Evolutionary conservation across 2,113 vertebrate genomes (phyloP).

Genomic region (Rhadina sibilatrix): DNA sequence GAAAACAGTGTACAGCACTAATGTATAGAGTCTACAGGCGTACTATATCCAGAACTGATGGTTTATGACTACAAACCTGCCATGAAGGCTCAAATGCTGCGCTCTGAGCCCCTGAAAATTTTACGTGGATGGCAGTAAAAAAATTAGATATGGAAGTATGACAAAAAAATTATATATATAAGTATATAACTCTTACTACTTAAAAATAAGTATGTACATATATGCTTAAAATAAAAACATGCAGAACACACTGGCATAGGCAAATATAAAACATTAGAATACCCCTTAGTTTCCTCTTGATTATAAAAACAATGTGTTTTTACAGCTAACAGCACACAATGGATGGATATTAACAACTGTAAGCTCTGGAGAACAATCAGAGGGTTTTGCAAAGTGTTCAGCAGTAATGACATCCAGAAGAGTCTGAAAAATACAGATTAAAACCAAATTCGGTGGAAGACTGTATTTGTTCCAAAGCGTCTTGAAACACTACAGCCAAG

Average conservation of each 20-base stretch:
- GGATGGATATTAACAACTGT: constrained; percentile 21
- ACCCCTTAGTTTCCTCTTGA: not conserved
- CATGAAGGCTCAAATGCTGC: not conserved
- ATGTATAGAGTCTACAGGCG: not conserved
- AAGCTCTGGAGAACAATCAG: not conserved
- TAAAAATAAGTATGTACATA: not conserved
- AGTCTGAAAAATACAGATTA: constrained; percentile 12
- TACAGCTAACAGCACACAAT: constrained; percentile 9
- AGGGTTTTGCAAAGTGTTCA: not conserved
- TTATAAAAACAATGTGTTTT: not conserved
- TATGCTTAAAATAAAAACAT: not conserved
- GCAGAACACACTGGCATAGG: not conserved
- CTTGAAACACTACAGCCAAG: not conserved
- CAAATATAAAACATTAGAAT: not conserved
- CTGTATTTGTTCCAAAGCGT: not conserved
- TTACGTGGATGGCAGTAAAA: not conserved
- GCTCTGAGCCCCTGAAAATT: not conserved
- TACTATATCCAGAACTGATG: not conserved
- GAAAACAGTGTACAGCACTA: not conserved
- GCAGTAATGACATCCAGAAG: constrained; percentile 11
- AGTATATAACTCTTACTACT: not conserved
- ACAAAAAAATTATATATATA: fast-evolving
- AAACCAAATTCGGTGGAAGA: constrained; percentile 6
- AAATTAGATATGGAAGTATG: fast-evolving
- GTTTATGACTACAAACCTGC: not conserved